A percentile compares a stretch with the other conserved stretches of the same genome.
These are phyloP conservation scores for Troides helena DNA, from an alignment of 2,888 invertebrate species.

Conservation along the genomic window DNA sequence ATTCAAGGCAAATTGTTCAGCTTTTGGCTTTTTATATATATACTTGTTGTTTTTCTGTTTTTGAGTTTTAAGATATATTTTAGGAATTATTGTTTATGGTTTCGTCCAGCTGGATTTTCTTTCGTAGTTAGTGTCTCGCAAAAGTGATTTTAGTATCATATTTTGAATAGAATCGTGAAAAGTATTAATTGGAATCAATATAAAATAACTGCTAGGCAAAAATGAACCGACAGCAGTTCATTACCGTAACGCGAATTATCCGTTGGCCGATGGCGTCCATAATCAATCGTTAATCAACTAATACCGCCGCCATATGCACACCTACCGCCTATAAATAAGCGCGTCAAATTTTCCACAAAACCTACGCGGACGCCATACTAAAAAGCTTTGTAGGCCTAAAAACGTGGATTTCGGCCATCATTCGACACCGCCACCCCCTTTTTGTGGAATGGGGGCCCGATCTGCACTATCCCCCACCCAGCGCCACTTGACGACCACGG, in stretches of 20 bases:
- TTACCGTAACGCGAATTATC: slow-evolving; percentile 14
- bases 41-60: too few species aligned
- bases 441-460: slow-evolving; percentile 37
- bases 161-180: neutral
- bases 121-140: too few species aligned
- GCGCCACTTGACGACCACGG: slow-evolving; percentile 70
- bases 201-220: slow-evolving; percentile 9
- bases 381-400: slow-evolving; percentile 76
- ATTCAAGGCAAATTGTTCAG: too few species aligned
- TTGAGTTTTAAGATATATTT: too few species aligned
- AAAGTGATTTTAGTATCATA: too few species aligned
- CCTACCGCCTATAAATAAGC: slow-evolving; percentile 45
- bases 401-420: slow-evolving; percentile 67
- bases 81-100: too few species aligned
- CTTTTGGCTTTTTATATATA: too few species aligned
- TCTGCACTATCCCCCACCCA: slow-evolving; percentile 62
- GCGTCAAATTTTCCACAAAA: slow-evolving; percentile 52
- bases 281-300: slow-evolving; percentile 36
- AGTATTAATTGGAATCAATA: neutral
- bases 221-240: slow-evolving; percentile 7
- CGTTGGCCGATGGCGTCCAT: slow-evolving; percentile 10
- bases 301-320: slow-evolving; percentile 32
- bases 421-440: slow-evolving; percentile 41
- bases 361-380: slow-evolving; percentile 61
- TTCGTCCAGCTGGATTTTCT: too few species aligned